These are phyloP conservation scores for Pandion haliaetus DNA, from an alignment of 2,113 vertebrate species.

Conservation along the genomic window DNA sequence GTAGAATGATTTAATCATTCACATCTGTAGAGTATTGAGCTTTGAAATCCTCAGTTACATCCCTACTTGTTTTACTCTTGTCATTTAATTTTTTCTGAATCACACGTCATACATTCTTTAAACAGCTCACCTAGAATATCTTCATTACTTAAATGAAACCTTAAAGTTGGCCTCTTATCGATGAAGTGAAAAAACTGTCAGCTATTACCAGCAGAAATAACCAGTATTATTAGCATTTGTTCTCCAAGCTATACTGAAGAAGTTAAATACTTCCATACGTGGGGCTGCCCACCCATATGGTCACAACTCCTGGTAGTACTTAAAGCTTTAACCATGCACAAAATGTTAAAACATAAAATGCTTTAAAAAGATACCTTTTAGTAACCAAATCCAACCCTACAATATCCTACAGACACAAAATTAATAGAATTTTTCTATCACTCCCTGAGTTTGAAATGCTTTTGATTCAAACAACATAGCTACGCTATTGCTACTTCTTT, in stretches of 20 bases:
- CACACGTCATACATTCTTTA: not conserved
- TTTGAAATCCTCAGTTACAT: not conserved
- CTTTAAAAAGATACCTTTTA: not conserved
- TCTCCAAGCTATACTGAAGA: not conserved
- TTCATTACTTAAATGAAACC: not conserved
- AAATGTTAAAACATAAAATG: not conserved
- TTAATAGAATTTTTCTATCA: not conserved
- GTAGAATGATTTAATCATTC: not conserved
- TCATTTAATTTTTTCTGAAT: not conserved
- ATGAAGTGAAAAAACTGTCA: not conserved
- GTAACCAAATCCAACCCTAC: not conserved
- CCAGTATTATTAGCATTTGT: not conserved
- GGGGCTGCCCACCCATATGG: slow-evolving; percentile 18
- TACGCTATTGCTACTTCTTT: not conserved
- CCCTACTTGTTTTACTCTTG: not conserved
- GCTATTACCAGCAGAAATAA: slow-evolving; percentile 22
- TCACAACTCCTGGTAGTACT: slow-evolving; percentile 5
- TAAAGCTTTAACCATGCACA: not conserved
- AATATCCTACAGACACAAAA: not conserved
- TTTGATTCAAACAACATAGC: not conserved
- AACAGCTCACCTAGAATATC: not conserved
- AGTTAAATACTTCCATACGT: not conserved
- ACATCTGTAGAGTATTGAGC: not conserved
- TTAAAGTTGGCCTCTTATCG: not conserved
- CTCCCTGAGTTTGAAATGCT: not conserved